These are phyloP conservation scores for Channallabes apus DNA, from an alignment of 2,797 vertebrate genomes.

Conservation along the genomic window DNA sequence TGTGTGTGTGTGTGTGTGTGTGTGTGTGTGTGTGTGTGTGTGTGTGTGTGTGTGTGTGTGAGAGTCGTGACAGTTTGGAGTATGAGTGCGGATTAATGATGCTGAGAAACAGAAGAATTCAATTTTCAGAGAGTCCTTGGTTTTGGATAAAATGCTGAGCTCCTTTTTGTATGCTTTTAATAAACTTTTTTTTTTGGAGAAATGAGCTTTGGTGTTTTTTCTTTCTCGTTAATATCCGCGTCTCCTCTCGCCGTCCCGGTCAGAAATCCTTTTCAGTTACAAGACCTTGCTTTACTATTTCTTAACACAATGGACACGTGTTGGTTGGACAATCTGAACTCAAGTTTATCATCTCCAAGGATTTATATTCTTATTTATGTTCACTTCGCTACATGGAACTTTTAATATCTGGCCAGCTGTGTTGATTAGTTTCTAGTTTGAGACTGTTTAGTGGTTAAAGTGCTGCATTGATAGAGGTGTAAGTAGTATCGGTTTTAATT, in stretches of 20 bases:
- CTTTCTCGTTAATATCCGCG: not conserved
- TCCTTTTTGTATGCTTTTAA: conserved; percentile 55
- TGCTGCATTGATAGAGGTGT: not conserved
- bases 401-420: not conserved
- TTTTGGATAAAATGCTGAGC: not conserved
- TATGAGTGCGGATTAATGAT: not conserved
- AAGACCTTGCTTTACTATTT: not conserved
- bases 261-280: not conserved
- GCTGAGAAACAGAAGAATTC: conserved; percentile 10
- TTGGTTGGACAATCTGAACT: not conserved
- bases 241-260: not conserved
- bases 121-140: conserved; percentile 3
- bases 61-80: not conserved
- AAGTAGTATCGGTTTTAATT: not conserved
- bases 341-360: not conserved
- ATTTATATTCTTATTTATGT: not conserved
- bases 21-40: conserved; percentile 6
- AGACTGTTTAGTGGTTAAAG: not conserved
- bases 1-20: conserved; percentile 8
- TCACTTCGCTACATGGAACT: not conserved
- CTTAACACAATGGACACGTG: not conserved
- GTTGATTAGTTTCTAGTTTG: not conserved
- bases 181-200: conserved; percentile 51
- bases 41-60: conserved; percentile 8
- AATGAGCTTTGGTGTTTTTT: not conserved